Evolutionary conservation across 2,797 vertebrate species (phyloP), one percentile per base, ranked within the genome.

Genomic region (Diplodus puntazzo): DNA sequence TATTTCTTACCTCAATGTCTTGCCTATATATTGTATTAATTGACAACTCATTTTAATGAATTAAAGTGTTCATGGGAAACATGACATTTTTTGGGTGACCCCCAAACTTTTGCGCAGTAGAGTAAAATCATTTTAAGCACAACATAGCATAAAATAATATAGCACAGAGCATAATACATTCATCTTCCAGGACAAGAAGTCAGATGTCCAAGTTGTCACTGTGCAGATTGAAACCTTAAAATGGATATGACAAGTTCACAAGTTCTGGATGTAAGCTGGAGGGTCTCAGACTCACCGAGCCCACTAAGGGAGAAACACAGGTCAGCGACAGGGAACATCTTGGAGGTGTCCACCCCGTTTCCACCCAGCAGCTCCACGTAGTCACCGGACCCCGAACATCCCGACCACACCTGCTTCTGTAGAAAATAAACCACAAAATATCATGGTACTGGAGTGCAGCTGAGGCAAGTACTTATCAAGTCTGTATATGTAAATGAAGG

Each of bases 341-440:
- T 97, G 4, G 97, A 98, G 14, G 98, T 97, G 81, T 99, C 98
- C 80, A 99, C 92, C 10, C 97, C 96, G 13, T 96, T 95, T 59
- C 98, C 98, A 79, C 98, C 98, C 9, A 99, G 90, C 70, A 99
- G 94, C 91, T 99, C 97, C 81, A 99, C 96, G 64, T 97, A 98
- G 86, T 99, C 98, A 75, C 97, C 96, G 12, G 95, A 91, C 58
- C 95, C 96, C 0, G 94, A 95, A 87, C 98, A 99, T 62, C 96
- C 96, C 0, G 89, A 85, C 91, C 90, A 90, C 1, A 94, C 76
- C 42, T 96, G 94, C 81, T 92, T 96, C 98, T 98, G 86, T 55
- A 49, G 68, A 58, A 73, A 9, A 30, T 23, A 25, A 58, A 58
- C 60, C 43, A 69, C 27, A 63, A 57, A 17, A 69, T 13, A 61